Percentiles rank a stretch among this genome's conserved stretches.
These are phyloP conservation scores for Gymnocheta viridis DNA, from an alignment of 2,888 invertebrate species.

Conservation along the genomic window DNA sequence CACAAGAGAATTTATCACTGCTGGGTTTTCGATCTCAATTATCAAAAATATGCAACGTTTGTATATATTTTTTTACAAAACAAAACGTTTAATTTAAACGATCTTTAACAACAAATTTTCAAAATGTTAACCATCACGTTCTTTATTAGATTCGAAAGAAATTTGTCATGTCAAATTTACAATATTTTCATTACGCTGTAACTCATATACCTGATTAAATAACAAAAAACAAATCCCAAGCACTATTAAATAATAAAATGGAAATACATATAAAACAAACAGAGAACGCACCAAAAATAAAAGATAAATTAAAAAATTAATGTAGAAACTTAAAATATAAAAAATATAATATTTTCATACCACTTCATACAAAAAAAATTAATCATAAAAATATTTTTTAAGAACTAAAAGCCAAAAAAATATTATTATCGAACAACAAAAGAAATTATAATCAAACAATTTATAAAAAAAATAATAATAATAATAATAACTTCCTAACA, in stretches of 20 bases:
- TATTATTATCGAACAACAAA: conserved; percentile 42
- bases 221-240: conserved; percentile 23
- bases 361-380: conserved; percentile 56
- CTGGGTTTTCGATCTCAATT: too few species aligned
- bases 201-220: conserved; percentile 67
- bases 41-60: too few species aligned
- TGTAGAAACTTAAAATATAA: conserved; percentile 45
- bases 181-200: conserved; percentile 60
- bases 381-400: conserved; percentile 58
- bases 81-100: not conserved
- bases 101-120: conserved; percentile 9
- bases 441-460: conserved; percentile 38
- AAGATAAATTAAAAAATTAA: conserved; percentile 42
- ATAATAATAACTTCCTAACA: conserved; percentile 78
- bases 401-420: conserved; percentile 56
- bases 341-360: conserved; percentile 67
- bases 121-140: conserved; percentile 16
- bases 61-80: not conserved
- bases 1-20: too few species aligned
- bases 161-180: not conserved
- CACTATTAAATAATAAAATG: conserved; percentile 50
- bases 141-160: not conserved
- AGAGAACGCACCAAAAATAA: conserved; percentile 62
- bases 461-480: conserved; percentile 33
- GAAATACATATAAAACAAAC: conserved; percentile 37